phyloP scores from a whole-genome alignment of 2,888 invertebrate species.

The Stenichneumon culpator region DNA sequence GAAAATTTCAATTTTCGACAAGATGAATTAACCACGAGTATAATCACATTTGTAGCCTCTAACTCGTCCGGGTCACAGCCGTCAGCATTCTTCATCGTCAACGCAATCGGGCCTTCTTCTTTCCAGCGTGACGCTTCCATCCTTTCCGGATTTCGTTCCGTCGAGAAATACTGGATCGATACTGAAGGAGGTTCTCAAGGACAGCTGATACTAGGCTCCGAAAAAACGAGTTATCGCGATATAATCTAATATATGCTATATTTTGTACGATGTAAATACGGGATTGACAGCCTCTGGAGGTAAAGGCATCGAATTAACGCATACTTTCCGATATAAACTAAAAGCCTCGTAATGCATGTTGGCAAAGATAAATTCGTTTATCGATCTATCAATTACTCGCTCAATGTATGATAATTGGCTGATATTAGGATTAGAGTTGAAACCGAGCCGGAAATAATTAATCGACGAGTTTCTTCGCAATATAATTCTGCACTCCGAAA shows the following conservation, averaged over 20 bases:
- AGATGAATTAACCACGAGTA: neutral
- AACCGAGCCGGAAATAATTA: neutral
- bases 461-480: neutral
- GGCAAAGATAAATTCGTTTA: constrained; percentile 1
- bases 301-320: constrained; percentile 35
- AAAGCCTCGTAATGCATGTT: constrained; percentile 24
- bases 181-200: constrained; percentile 88
- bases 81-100: constrained; percentile 83
- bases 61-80: constrained; percentile 80
- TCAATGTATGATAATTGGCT: constrained; percentile 42
- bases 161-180: constrained; percentile 88
- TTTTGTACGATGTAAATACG: constrained; percentile 66
- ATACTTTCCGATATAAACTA: neutral
- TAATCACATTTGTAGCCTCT: constrained; percentile 73
- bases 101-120: constrained; percentile 85
- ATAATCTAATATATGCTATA: constrained; percentile 41
- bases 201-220: constrained; percentile 85
- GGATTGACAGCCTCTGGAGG: constrained; percentile 14
- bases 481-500: constrained; percentile 1
- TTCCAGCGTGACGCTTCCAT: constrained; percentile 86
- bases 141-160: constrained; percentile 87
- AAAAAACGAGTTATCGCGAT: constrained; percentile 6
- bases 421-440: constrained; percentile 7
- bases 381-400: constrained; percentile 39
- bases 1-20: neutral